Evolutionary conservation across 2,797 vertebrate genomes (phyloP).

Genomic region (Ceyx erithaca): DNA sequence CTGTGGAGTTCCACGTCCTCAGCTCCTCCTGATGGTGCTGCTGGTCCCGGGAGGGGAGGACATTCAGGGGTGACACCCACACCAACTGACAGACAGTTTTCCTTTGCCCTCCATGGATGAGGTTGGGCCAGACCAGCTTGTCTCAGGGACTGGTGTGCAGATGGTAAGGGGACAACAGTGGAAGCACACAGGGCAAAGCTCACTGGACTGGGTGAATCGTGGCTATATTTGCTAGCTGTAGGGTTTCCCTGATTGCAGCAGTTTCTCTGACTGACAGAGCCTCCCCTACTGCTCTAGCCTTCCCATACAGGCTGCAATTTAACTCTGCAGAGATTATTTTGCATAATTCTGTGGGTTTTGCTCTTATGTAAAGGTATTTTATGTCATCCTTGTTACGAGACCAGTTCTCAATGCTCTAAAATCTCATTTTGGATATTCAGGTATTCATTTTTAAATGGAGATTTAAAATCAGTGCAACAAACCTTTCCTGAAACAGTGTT

Average conservation of each 20-base stretch:
- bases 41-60: neutral
- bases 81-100: rapidly evolving
- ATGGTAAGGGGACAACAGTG: neutral
- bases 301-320: neutral
- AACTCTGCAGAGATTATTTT: neutral
- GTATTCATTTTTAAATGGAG: neutral
- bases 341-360: neutral
- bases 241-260: neutral
- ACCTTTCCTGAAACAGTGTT: neutral
- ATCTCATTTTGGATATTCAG: neutral
- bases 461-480: neutral
- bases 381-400: neutral
- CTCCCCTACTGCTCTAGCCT: neutral
- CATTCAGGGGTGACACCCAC: neutral
- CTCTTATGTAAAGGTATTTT: neutral
- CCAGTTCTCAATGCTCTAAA: neutral
- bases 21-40: neutral
- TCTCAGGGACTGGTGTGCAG: neutral
- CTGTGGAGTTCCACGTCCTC: neutral
- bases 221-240: neutral
- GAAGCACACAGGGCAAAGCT: neutral
- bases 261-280: neutral
- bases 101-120: neutral
- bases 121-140: neutral
- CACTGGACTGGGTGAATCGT: rapidly evolving